Percentiles rank a stretch among this genome's conserved stretches.
Evolutionary conservation across 2,113 vertebrate genomes (phyloP).

Genomic region (Neodon shergylaensis): DNA sequence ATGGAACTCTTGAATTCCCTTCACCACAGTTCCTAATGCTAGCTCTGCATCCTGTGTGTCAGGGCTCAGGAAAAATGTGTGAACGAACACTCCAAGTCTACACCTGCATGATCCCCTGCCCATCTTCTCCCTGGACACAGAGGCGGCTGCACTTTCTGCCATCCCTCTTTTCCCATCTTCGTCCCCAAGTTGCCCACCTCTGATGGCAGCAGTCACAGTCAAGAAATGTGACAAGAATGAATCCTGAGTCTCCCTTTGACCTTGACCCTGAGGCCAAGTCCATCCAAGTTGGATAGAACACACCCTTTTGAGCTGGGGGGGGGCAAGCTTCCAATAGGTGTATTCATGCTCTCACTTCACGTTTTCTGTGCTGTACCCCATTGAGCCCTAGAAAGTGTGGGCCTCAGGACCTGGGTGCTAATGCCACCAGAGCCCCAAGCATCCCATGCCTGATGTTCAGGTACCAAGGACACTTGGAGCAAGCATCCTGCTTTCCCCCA

Average conservation of each 20-base stretch:
- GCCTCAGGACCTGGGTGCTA: background rate
- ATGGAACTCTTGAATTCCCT: background rate
- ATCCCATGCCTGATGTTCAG: background rate
- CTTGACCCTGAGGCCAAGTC: background rate
- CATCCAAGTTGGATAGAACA: background rate
- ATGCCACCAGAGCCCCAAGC: rapidly evolving
- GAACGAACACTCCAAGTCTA: background rate
- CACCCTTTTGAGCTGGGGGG: background rate
- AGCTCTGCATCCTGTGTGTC: background rate
- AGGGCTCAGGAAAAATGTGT: background rate
- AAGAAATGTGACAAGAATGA: background rate
- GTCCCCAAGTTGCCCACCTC: background rate
- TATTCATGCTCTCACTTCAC: background rate
- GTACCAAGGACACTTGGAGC: background rate
- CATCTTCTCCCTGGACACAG: background rate
- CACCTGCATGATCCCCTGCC: too few species aligned
- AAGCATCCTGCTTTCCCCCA: background rate
- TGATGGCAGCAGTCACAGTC: background rate
- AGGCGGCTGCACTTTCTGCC: background rate
- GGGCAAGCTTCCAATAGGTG: background rate
- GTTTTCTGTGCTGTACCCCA: rapidly evolving
- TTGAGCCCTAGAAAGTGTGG: background rate
- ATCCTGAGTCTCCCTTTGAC: background rate
- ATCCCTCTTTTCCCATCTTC: too few species aligned
- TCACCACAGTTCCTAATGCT: rapidly evolving